Evolutionary conservation across 2,113 vertebrate species (phyloP).

Genomic region (Marcusenius ussheri): DNA sequence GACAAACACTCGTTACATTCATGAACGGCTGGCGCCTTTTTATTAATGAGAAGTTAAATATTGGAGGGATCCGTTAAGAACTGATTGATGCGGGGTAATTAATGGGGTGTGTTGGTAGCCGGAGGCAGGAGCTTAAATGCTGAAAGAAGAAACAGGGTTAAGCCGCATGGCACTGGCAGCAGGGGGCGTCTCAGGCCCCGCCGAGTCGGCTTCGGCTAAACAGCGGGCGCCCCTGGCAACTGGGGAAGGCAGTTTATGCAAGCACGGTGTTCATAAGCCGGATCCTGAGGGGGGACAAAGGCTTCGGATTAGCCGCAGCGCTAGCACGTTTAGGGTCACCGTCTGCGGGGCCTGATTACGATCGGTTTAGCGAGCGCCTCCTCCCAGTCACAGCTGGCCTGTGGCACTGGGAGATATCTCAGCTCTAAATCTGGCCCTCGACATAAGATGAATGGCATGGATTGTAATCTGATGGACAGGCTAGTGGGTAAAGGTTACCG

Average conservation of each 20-base stretch:
- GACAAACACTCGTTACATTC: background rate
- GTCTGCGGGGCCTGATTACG: background rate
- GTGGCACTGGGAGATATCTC: background rate
- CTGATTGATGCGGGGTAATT: background rate
- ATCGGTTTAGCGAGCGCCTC: background rate
- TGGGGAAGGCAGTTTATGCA: background rate
- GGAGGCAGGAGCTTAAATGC: background rate
- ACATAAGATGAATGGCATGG: background rate
- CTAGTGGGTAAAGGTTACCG: background rate
- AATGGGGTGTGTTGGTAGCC: background rate
- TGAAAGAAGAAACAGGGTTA: background rate
- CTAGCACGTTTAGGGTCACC: background rate
- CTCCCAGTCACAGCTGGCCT: background rate
- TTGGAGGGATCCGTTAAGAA: background rate
- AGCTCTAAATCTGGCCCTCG: background rate
- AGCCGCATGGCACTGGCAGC: background rate
- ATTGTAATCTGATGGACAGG: background rate
- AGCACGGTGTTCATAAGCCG: background rate
- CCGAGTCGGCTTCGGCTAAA: background rate
- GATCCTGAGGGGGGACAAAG: background rate
- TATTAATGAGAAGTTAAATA: background rate
- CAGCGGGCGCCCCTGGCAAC: background rate
- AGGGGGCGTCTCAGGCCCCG: background rate
- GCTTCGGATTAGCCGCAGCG: background rate
- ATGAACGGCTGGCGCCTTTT: background rate